A percentile compares a stretch with the other conserved stretches of the same genome.
These are phyloP conservation scores for Aromia moschata DNA, from an alignment of 2,888 invertebrate genomes.

Conservation along the genomic window DNA sequence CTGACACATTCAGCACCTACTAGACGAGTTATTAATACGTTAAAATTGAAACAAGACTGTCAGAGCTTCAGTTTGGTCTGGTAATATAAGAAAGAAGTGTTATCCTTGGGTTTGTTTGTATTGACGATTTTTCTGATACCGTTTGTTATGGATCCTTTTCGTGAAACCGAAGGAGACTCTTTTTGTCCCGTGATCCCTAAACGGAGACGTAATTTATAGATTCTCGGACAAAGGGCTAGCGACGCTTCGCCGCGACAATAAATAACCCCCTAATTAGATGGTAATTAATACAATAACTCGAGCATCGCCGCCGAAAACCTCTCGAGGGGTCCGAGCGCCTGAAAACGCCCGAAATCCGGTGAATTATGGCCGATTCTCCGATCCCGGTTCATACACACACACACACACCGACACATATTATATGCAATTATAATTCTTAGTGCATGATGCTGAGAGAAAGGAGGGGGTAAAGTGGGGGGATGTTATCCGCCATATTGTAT, in stretches of 20 bases:
- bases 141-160: too few species aligned
- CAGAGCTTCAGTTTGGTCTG: too few species aligned
- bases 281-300: conserved; percentile 58
- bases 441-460: conserved; percentile 59
- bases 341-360: conserved; percentile 45
- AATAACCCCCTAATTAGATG: conserved; percentile 57
- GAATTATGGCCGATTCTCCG: conserved; percentile 54
- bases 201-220: conserved; percentile 36
- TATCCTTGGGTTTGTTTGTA: too few species aligned
- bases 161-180: too few species aligned
- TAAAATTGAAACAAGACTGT: too few species aligned
- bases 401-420: conserved; percentile 60
- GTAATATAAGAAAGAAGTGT: too few species aligned
- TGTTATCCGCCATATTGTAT: conserved; percentile 63
- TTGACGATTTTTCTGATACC: too few species aligned
- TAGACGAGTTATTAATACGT: too few species aligned
- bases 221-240: conserved; percentile 38
- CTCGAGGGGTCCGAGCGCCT: conserved; percentile 33
- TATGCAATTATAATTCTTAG: conserved; percentile 63
- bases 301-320: conserved; percentile 38
- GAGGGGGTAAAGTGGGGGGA: conserved; percentile 58
- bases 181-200: conserved; percentile 21
- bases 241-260: conserved; percentile 49
- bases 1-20: too few species aligned
- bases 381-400: conserved; percentile 51